A percentile compares a stretch with the other conserved stretches of the same genome.
These are phyloP conservation scores for Eurystomus glaucurus DNA, from an alignment of 2,797 vertebrate genomes.

Conservation along the genomic window DNA sequence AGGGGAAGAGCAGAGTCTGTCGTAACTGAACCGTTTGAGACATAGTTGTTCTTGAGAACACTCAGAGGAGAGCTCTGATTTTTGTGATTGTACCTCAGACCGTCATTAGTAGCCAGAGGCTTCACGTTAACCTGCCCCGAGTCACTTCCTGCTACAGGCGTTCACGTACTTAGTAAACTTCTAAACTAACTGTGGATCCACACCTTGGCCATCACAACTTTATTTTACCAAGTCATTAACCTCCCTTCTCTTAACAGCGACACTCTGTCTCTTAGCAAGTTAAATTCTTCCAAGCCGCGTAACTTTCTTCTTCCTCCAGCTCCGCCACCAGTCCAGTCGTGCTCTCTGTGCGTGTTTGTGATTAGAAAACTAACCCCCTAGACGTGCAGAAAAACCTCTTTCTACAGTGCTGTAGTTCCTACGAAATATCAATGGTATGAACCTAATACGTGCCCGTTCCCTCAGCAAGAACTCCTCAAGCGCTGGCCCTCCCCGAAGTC, in stretches of 20 bases:
- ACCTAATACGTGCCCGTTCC: not conserved
- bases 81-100: not conserved
- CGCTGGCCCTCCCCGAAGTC: slow-evolving; percentile 84
- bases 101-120: not conserved
- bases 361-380: slow-evolving; percentile 45
- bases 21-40: not conserved
- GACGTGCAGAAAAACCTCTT: not conserved
- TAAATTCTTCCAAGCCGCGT: not conserved
- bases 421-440: not conserved
- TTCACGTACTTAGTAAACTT: not conserved
- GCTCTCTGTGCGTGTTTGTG: not conserved
- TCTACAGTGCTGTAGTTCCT: not conserved
- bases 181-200: not conserved
- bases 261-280: not conserved
- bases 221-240: not conserved
- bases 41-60: not conserved
- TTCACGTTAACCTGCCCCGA: not conserved
- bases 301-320: not conserved
- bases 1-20: not conserved
- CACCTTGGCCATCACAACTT: not conserved
- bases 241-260: not conserved
- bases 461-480: slow-evolving; percentile 53
- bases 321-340: not conserved
- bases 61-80: not conserved
- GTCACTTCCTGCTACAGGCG: not conserved